phyloP scores from a whole-genome alignment of 1,140 invertebrate species.

The Drosophila ficusphila region DNA sequence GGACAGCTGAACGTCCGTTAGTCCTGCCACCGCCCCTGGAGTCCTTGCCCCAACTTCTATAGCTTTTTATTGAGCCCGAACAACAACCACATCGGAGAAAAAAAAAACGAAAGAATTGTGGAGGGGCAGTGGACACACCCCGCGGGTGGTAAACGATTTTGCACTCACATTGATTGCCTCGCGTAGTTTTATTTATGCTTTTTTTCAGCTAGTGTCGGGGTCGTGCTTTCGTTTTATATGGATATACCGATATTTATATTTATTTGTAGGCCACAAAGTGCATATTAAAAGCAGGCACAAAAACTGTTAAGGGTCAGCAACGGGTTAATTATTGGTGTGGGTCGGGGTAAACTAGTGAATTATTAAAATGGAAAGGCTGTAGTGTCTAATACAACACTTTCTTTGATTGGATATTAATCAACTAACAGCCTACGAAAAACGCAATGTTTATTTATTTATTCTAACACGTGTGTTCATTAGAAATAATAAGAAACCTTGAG shows the following conservation, averaged over 20 bases:
- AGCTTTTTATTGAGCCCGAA: conserved; percentile 68
- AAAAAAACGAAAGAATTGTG: not conserved
- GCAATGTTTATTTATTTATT: not conserved
- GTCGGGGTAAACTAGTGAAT: conserved; percentile 18
- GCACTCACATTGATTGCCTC: conserved; percentile 80
- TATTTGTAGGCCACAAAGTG: conserved; percentile 78
- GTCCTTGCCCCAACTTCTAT: not conserved
- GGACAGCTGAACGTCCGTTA: conserved; percentile 63
- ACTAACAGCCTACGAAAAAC: not conserved
- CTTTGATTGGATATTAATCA: conserved; percentile 27
- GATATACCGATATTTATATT: conserved; percentile 60
- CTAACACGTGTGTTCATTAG: not conserved
- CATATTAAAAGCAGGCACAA: conserved; percentile 61
- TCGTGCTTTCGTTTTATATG: conserved; percentile 31
- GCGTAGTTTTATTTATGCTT: conserved; percentile 80
- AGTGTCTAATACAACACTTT: conserved; percentile 29
- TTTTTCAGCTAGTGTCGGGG: conserved; percentile 43
- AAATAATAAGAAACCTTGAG: not conserved
- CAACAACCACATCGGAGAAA: conserved; percentile 18
- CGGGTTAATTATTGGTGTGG: conserved; percentile 61
- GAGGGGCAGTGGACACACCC: conserved; percentile 61
- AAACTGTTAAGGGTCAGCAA: conserved; percentile 50
- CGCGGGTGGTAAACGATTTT: conserved; percentile 78
- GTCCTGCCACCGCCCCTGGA: conserved; percentile 10
- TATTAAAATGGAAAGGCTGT: conserved; percentile 24